These are phyloP conservation scores for Mirounga angustirostris DNA, from an alignment of 2,113 vertebrate species.

Conservation along the genomic window DNA sequence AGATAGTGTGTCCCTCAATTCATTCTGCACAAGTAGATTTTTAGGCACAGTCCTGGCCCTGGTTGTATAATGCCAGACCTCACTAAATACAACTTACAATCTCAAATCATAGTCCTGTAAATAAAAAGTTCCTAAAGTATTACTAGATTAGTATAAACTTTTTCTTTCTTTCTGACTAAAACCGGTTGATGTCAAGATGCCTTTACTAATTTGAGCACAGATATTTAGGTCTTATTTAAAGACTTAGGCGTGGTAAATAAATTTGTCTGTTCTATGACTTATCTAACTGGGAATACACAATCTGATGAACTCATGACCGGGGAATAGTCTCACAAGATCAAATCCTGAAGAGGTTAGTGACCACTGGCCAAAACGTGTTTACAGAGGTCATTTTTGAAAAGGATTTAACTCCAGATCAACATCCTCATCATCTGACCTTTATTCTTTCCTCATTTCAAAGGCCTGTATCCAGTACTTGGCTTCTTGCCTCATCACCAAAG, in stretches of 20 bases:
- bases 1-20: background rate
- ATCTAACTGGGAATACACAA: background rate
- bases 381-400: constrained; percentile 58
- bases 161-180: constrained; percentile 8
- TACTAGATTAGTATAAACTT: background rate
- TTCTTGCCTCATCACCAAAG: constrained; percentile 38
- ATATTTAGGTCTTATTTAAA: constrained; percentile 53
- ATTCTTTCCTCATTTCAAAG: constrained; percentile 33
- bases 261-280: background rate
- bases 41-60: background rate
- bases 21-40: background rate
- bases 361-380: constrained; percentile 43
- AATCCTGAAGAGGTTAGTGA: background rate
- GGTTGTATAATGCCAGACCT: background rate
- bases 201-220: constrained; percentile 31
- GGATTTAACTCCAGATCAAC: constrained; percentile 62
- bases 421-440: constrained; percentile 67
- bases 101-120: background rate
- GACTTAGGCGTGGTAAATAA: constrained; percentile 31
- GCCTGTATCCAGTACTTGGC: background rate
- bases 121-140: background rate
- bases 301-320: background rate
- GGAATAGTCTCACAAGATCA: background rate
- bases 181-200: background rate
- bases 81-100: background rate